phyloP scores from a whole-genome alignment of 2,797 vertebrate species.

The Malurus leucopterus region DNA sequence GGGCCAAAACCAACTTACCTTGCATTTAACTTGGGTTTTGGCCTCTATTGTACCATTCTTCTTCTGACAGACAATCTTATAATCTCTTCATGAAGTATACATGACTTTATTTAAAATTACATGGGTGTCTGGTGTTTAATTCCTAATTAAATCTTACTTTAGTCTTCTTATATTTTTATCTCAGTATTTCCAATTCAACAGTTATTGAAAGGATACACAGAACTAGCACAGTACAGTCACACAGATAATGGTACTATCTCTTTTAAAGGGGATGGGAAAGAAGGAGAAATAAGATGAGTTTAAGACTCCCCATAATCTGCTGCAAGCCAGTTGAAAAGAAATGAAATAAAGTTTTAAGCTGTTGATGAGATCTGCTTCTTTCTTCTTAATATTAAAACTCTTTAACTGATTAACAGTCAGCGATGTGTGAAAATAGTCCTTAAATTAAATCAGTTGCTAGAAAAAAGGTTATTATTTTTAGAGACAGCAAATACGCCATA shows the following conservation, averaged over 20 bases:
- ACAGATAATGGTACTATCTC: background rate
- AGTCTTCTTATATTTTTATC: constrained; percentile 29
- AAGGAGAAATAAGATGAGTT: background rate
- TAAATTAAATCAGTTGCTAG: constrained; percentile 19
- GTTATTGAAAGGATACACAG: background rate
- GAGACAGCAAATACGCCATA: background rate
- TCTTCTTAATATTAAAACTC: constrained; percentile 20
- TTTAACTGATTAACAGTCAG: constrained; percentile 37
- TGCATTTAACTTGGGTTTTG: background rate
- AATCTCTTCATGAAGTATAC: background rate
- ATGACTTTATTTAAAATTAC: constrained; percentile 20
- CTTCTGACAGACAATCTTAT: background rate
- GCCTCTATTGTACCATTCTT: background rate
- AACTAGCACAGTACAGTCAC: background rate
- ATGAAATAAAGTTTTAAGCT: constrained; percentile 7
- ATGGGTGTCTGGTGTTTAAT: background rate
- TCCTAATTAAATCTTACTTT: constrained; percentile 35
- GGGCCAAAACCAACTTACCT: background rate
- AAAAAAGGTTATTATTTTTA: constrained; percentile 7
- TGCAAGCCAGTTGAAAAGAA: constrained; percentile 2
- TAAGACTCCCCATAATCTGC: background rate
- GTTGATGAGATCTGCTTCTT: constrained; percentile 22
- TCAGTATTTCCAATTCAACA: constrained; percentile 7
- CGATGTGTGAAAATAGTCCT: constrained; percentile 9
- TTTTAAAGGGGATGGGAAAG: background rate